Conservation (phyloP, 92 coral and sea anemone genomes). For the Actinernus sp. region DNA sequence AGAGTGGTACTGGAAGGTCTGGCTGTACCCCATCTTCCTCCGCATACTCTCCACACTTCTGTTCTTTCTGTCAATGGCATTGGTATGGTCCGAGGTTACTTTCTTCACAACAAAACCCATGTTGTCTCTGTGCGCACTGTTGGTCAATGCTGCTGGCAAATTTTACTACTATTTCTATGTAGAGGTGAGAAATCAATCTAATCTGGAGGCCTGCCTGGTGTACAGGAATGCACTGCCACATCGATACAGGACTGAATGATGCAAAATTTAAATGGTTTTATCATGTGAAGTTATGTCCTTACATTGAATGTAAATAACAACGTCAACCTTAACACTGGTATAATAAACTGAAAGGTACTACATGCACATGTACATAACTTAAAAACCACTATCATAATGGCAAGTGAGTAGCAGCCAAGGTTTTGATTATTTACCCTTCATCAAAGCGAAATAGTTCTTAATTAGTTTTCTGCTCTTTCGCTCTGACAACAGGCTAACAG, state of each 20-base stretch:
- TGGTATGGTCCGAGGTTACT: conserved; percentile 98
- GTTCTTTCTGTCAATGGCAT: conserved; percentile 73
- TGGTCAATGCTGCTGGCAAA: conserved; percentile 77
- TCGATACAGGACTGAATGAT: too few species aligned
- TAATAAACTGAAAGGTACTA: too few species aligned
- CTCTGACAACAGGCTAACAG: too few species aligned
- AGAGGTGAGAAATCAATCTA: conserved; percentile 62
- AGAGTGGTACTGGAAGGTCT: conserved; percentile 98
- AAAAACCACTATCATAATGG: too few species aligned
- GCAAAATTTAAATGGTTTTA: not conserved
- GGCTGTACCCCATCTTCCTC: conserved; percentile 85
- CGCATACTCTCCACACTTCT: conserved; percentile 79
- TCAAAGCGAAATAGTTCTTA: too few species aligned
- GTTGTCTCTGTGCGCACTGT: conserved; percentile 82
- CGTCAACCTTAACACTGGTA: not conserved
- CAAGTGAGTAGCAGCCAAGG: too few species aligned
- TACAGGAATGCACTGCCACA: not conserved
- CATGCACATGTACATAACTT: too few species aligned
- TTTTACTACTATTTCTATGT: conserved; percentile 93
- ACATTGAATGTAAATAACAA: not conserved
- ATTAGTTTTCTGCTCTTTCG: too few species aligned
- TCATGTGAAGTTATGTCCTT: too few species aligned
- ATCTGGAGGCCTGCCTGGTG: not conserved
- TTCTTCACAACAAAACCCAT: conserved; percentile 88
- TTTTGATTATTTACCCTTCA: too few species aligned